Conservation (phyloP, 2,888 invertebrate species). For the Nymphalis polychloros region DNA sequence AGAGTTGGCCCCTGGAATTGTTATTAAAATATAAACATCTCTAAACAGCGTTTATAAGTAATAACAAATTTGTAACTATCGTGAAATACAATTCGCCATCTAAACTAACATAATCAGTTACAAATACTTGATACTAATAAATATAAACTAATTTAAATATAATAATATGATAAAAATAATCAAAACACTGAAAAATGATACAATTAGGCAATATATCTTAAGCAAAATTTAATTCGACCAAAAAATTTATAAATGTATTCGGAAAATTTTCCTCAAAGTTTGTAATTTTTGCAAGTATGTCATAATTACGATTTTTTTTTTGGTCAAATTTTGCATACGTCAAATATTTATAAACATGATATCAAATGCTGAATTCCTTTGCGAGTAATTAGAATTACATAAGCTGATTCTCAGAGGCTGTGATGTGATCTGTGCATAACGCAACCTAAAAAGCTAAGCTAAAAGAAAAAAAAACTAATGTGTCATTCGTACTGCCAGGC, state of each 20-base stretch:
- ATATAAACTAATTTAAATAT: background rate
- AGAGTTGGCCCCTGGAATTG: too few species aligned
- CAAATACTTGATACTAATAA: background rate
- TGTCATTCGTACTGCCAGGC: conserved; percentile 81
- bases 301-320: conserved; percentile 36
- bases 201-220: too few species aligned
- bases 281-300: background rate
- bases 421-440: conserved; percentile 64
- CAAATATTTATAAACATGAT: conserved; percentile 28
- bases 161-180: too few species aligned
- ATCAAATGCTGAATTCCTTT: conserved; percentile 81
- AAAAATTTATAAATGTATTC: background rate
- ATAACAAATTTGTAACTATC: background rate
- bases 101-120: background rate
- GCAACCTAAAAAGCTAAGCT: conserved; percentile 68
- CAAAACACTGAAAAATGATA: too few species aligned
- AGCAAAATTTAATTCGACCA: conserved; percentile 10
- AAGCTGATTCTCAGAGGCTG: conserved; percentile 51
- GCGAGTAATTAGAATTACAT: conserved; percentile 48
- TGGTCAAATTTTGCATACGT: conserved; percentile 32
- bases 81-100: background rate
- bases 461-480: conserved; percentile 74
- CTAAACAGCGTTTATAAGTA: too few species aligned
- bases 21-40: too few species aligned
- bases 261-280: background rate